Conservation (phyloP, 2,113 vertebrate species). For the Tupaia chinensis region DNA sequence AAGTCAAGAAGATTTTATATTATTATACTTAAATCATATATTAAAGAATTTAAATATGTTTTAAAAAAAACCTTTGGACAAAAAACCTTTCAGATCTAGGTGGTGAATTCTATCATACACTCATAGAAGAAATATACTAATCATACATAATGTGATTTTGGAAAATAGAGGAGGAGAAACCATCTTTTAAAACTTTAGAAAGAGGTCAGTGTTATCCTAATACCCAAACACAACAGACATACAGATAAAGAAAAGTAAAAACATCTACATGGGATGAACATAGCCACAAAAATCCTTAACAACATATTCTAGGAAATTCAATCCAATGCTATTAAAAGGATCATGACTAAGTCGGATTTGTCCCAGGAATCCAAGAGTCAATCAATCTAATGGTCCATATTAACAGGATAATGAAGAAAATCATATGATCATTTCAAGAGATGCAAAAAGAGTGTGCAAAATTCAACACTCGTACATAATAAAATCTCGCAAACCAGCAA, state of each 20-base stretch:
- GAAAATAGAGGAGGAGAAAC: not conserved
- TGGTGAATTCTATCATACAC: not conserved
- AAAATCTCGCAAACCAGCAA: conserved; percentile 10
- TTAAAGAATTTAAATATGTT: not conserved
- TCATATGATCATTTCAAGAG: not conserved
- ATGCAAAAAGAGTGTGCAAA: conserved; percentile 32
- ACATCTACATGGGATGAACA: not conserved
- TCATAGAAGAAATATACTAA: not conserved
- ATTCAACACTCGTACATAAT: not conserved
- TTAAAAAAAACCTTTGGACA: not conserved
- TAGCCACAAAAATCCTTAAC: not conserved
- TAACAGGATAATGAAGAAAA: conserved; percentile 29
- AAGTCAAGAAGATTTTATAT: conserved; percentile 27
- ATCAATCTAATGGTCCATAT: not conserved
- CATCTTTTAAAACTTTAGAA: not conserved
- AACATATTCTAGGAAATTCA: not conserved
- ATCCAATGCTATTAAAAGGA: not conserved
- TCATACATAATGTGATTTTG: not conserved
- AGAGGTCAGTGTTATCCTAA: not conserved
- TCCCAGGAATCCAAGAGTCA: not conserved
- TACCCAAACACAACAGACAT: not conserved
- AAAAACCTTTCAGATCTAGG: not conserved
- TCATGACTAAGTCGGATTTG: conserved; percentile 22
- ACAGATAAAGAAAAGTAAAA: conserved; percentile 19
- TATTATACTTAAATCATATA: not conserved